These are phyloP conservation scores for Drosophila lini DNA, from an alignment of 1,140 invertebrate species.

Conservation along the genomic window DNA sequence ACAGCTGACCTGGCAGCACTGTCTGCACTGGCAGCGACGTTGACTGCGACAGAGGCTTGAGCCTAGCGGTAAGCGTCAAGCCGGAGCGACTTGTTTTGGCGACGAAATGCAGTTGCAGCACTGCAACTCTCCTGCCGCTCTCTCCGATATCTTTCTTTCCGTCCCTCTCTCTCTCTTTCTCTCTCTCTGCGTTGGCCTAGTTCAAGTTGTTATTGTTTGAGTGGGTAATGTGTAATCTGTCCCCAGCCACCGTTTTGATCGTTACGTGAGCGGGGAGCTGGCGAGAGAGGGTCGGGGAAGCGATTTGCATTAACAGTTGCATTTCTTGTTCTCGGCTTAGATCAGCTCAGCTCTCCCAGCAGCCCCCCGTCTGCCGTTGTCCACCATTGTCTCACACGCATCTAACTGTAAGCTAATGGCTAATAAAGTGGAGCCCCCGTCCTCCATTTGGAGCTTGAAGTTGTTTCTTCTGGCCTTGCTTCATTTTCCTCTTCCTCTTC, in stretches of 20 bases:
- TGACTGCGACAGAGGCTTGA: slow-evolving; percentile 9
- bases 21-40: slow-evolving; percentile 3
- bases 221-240: slow-evolving; percentile 58
- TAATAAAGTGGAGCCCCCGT: slow-evolving; percentile 60
- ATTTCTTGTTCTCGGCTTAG: slow-evolving; percentile 72
- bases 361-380: slow-evolving; percentile 21
- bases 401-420: slow-evolving; percentile 78
- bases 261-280: slow-evolving; percentile 26
- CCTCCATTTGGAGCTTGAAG: neutral
- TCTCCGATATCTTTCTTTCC: neutral
- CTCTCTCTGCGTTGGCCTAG: slow-evolving; percentile 33
- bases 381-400: slow-evolving; percentile 64
- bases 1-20: neutral
- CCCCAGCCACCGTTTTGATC: slow-evolving; percentile 50
- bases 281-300: slow-evolving; percentile 6
- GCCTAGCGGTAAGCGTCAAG: slow-evolving; percentile 64
- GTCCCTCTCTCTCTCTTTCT: neutral
- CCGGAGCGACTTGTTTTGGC: slow-evolving; percentile 71
- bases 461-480: slow-evolving; percentile 25
- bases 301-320: slow-evolving; percentile 81
- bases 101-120: slow-evolving; percentile 44
- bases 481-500: slow-evolving; percentile 5
- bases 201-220: slow-evolving; percentile 58
- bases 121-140: slow-evolving; percentile 17
- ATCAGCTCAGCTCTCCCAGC: slow-evolving; percentile 12